Percentiles rank a stretch among this genome's conserved stretches.
phyloP scores from a whole-genome alignment of 1,140 invertebrate genomes.

The Caerostris darwini region DNA sequence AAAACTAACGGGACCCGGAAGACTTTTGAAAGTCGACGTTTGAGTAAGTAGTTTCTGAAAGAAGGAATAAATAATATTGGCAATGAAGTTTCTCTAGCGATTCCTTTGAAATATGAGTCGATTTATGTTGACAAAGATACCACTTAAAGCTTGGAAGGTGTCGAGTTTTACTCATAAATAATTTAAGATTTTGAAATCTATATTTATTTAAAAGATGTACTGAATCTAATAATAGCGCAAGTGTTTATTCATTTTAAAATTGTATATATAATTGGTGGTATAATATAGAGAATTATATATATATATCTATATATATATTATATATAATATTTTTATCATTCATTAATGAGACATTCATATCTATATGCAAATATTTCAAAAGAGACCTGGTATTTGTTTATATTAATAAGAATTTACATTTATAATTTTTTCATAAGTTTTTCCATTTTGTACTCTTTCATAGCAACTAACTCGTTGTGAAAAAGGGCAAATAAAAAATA shows the following conservation, averaged over 20 bases:
- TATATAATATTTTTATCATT: too few species aligned
- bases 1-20: background rate
- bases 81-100: background rate
- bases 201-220: too few species aligned
- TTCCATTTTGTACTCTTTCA: background rate
- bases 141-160: too few species aligned
- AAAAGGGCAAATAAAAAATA: background rate
- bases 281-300: too few species aligned
- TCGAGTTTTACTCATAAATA: too few species aligned
- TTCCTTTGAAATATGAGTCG: background rate
- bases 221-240: too few species aligned
- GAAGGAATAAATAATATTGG: background rate
- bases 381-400: background rate
- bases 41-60: background rate
- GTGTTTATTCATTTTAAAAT: too few species aligned
- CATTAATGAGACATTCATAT: too few species aligned
- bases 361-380: too few species aligned
- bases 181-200: too few species aligned
- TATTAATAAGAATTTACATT: background rate
- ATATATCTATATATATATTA: too few species aligned
- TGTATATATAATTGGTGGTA: too few species aligned
- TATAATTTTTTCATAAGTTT: background rate
- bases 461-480: background rate
- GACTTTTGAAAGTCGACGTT: background rate
- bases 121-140: background rate